Evolutionary conservation across 2,888 invertebrate species (phyloP), one percentile per base, ranked within the genome.

Genomic region (Polietes domitor): DNA sequence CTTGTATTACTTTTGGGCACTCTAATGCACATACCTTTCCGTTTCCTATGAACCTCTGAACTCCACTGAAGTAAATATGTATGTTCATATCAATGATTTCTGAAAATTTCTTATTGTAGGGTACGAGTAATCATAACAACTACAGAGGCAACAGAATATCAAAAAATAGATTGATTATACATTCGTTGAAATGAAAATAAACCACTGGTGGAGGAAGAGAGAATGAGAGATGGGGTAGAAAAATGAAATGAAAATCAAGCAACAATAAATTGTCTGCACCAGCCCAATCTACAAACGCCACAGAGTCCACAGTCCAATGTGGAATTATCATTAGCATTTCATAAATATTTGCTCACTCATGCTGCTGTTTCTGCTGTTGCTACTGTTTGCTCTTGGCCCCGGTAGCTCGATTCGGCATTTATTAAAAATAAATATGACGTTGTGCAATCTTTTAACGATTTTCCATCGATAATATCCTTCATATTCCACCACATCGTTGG

Each of bases 151-250:
- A n/a, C n/a, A n/a, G n/a, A n/a, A n/a, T n/a, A n/a, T n/a, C n/a
- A n/a, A n/a, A 12, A 12, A 3, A 43, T 21, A 43, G 61, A 74
- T 83, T 77, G 68, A 80, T 83, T 80, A 80, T 80, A 61, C 61
- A 70, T 71, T 74, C 80, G 74, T 50, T 73, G 71, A 76, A 61
- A 70, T 80, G 77, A 41, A 80, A 83, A 80, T 68, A 65, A n/a
- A 28, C 21, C 2, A 55, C 26, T 26, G n/a, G 26, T 26, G 26
- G 26, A 15, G 58, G 2, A 26, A 32, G n/a, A 32, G 28, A 32
- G 28, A 61, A n/a, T n/a, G 28, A 61, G 58, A 12, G n/a, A 58
- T 21, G 24, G 24, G 15, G 26, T 2, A 19, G 21, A 24, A 26
- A 58, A 26, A 58, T 2, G 21, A 28, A 61, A 61, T 61, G 61